Percentiles rank a stretch among this genome's conserved stretches.
Evolutionary conservation across 1,140 invertebrate species (phyloP).

Genomic region (Eulimnadia texana): DNA sequence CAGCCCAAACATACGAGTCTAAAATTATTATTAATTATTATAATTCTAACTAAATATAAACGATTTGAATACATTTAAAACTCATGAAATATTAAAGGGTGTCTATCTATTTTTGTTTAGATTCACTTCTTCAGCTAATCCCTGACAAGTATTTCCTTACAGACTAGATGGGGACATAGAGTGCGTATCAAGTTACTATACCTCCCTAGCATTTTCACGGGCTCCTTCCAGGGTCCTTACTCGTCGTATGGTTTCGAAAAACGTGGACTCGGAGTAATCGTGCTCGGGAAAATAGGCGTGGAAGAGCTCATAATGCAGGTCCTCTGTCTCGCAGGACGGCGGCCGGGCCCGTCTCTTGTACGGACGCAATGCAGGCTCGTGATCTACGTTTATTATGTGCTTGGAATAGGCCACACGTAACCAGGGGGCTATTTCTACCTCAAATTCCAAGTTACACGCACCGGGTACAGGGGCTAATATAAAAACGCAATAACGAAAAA

Average conservation of each 20-base stretch:
- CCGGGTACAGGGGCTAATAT: slow-evolving; percentile 54
- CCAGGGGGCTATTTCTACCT: slow-evolving; percentile 46
- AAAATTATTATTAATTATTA: background rate
- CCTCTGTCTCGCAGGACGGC: slow-evolving; percentile 25
- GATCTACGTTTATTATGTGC: slow-evolving; percentile 40
- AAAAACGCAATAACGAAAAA: slow-evolving; percentile 3
- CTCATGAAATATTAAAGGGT: too few species aligned
- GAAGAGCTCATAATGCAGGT: slow-evolving; percentile 40
- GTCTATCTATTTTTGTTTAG: too few species aligned
- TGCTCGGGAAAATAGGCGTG: slow-evolving; percentile 43
- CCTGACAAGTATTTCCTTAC: too few species aligned
- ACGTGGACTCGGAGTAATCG: slow-evolving; percentile 37
- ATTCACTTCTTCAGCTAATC: too few species aligned
- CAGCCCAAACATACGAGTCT: slow-evolving; percentile 14
- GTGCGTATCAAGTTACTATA: slow-evolving; percentile 31
- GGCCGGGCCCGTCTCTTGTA: slow-evolving; percentile 15
- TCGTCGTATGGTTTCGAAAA: slow-evolving; percentile 42
- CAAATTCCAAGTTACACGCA: slow-evolving; percentile 56
- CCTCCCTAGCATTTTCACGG: slow-evolving; percentile 37
- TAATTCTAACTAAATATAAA: slow-evolving; percentile 9
- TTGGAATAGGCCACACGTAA: slow-evolving; percentile 34
- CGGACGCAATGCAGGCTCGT: slow-evolving; percentile 37
- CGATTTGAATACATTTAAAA: slow-evolving; percentile 11
- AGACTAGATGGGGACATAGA: too few species aligned
- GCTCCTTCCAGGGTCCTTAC: slow-evolving; percentile 47